Conservation (phyloP, 2,113 vertebrate genomes). For the Osmerus mordax region DNA sequence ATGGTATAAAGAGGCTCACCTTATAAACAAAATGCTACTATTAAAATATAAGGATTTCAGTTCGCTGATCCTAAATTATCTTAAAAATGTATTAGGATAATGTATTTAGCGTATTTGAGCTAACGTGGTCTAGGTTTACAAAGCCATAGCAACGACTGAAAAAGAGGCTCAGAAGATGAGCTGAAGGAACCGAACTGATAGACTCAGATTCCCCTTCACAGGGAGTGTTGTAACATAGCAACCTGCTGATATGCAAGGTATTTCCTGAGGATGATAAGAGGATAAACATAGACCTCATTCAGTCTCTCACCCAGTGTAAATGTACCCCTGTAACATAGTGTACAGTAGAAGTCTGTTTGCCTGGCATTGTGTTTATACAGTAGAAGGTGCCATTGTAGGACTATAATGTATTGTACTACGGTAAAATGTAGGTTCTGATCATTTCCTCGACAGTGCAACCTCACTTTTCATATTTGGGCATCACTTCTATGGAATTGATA, state of each 20-base stretch:
- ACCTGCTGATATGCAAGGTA: slow-evolving; percentile 44
- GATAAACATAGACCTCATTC: slow-evolving; percentile 4
- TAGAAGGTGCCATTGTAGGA: too few species aligned
- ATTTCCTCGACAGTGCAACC: too few species aligned
- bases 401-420: neutral
- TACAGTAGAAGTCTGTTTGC: neutral
- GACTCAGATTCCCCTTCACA: slow-evolving; percentile 27
- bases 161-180: slow-evolving; percentile 5
- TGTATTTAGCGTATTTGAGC: neutral
- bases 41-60: neutral
- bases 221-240: slow-evolving; percentile 18
- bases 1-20: too few species aligned
- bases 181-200: slow-evolving; percentile 1
- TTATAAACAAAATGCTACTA: neutral
- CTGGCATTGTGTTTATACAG: neutral
- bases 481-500: neutral
- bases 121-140: neutral
- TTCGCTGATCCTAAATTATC: neutral
- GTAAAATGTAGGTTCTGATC: neutral
- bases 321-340: slow-evolving; percentile 2
- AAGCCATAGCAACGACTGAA: neutral
- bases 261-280: slow-evolving; percentile 56
- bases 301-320: slow-evolving; percentile 34
- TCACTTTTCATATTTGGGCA: too few species aligned
- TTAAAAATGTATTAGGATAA: too few species aligned